phyloP scores from a whole-genome alignment of 1,140 invertebrate species.

The Meteorus sp. region DNA sequence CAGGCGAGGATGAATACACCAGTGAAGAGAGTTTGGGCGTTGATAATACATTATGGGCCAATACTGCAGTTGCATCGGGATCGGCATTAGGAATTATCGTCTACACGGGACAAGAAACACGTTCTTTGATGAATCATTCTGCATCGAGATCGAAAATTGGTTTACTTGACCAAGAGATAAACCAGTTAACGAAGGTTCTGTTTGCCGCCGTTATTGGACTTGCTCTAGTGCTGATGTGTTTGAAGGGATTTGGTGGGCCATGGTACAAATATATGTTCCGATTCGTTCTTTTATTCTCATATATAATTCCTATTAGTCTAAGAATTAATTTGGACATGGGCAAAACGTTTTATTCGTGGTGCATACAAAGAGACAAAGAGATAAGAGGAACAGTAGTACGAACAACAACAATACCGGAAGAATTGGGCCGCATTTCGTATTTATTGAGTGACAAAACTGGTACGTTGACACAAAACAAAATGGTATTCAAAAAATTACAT shows the following conservation, averaged over 20 bases:
- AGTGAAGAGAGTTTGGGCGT: slow-evolving; percentile 85
- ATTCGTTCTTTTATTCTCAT: slow-evolving; percentile 96
- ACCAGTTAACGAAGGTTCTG: slow-evolving; percentile 90
- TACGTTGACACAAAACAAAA: slow-evolving; percentile 98
- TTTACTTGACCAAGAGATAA: slow-evolving; percentile 92
- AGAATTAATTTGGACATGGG: slow-evolving; percentile 99
- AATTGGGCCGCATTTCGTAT: slow-evolving; percentile 95
- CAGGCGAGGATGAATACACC: slow-evolving; percentile 67
- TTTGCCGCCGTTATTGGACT: slow-evolving; percentile 91
- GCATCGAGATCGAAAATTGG: slow-evolving; percentile 94
- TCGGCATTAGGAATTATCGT: slow-evolving; percentile 93
- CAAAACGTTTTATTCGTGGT: slow-evolving; percentile 96
- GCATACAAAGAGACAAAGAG: slow-evolving; percentile 90
- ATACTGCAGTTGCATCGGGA: slow-evolving; percentile 96
- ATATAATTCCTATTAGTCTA: slow-evolving; percentile 98
- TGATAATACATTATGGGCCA: slow-evolving; percentile 98
- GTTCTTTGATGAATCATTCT: slow-evolving; percentile 98
- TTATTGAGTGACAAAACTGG: slow-evolving; percentile 97
- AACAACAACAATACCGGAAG: slow-evolving; percentile 98
- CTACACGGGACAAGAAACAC: slow-evolving; percentile 95
- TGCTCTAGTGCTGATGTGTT: slow-evolving; percentile 90
- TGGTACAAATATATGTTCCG: slow-evolving; percentile 98
- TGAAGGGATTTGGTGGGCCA: slow-evolving; percentile 93
- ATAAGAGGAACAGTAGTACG: slow-evolving; percentile 95
- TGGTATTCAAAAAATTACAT: slow-evolving; percentile 96